Base-by-base conservation (phyloP, 1,140 invertebrate genomes). In the Drosophila auraria region DNA sequence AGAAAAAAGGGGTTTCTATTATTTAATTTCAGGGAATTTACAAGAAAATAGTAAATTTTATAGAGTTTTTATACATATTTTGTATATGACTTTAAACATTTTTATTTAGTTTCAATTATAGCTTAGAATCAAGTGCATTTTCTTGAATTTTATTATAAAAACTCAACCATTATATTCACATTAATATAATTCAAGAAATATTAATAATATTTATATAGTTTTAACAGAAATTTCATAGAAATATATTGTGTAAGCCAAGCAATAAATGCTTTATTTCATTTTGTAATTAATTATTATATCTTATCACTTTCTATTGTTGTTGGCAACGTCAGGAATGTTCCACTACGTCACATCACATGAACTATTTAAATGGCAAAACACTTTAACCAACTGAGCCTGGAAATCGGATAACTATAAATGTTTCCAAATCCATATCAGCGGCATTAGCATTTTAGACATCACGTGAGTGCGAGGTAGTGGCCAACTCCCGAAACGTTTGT, bases 291-390 rank as follows among this genome's bases (percentile, higher is more conserved):
- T 33, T 36, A 51, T n/a, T 51, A 11, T 42, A 59, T 23, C 23
- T 38, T 36, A n/a, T n/a, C n/a, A 53, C 59, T 69, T 20, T 30
- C 1, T 42, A 44, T 62, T 65, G 91, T 51, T 64, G 91, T 49
- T 64, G 72, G 27, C 62, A 84, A 92, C 78, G 68, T 47, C 65
- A 84, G 91, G 87, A 84, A 92, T 92, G 87, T 92, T 92, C 91
- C 91, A 92, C 91, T 92, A 92, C 91, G 91, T 92, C 91, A 92
- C 91, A 92, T 92, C 91, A 92, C 91, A 92, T 92, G 91, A 92
- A 87, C 54, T 92, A 87, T 87, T 62, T 38, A 75, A 80, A 71
- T 25, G 5, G 5, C n/a, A 57, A 77, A 76, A 60, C 47, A 63
- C 80, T 17, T 20, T 50, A 49, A 12, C 45, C 47, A 27, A 66